Evolutionary conservation across 2,888 invertebrate species (phyloP), one percentile per base, ranked within the genome.

Genomic region (Thymelicus acteon): DNA sequence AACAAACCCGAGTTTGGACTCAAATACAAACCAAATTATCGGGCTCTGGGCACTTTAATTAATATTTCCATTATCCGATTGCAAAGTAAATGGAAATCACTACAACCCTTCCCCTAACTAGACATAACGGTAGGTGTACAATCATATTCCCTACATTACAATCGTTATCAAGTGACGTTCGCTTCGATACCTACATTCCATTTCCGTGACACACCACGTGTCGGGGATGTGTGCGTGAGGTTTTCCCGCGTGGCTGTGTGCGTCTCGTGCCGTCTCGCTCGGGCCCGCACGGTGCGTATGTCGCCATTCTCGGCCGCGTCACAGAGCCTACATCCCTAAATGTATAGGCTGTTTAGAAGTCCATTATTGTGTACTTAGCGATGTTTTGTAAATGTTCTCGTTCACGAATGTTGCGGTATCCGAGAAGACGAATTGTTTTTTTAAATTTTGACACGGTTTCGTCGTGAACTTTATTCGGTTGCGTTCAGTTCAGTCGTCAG

Each of bases 351-450:
- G 83, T 83, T 82, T 81, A 80, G 79, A 82, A 85, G 86, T 86
- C 87, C 84, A 90, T 90, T 89, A 90, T 86, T 83, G 83, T 86
- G 82, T 86, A 83, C 82, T 87, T 85, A 86, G 82, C 80, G 77
- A 80, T 81, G 83, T 84, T 84, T 83, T 81, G 84, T 84, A 83
- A 83, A 82, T 81, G 82, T 81, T 76, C 78, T 76, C 76, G 79
- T 78, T 80, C 75, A 76, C 72, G 72, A 73, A 71, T 68, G 72
- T 72, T 73, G 44, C 71, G 61, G 72, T 74, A 60, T 69, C 69
- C 73, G 67, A 57, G 72, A 71, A 71, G 71, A 71, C 69, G 70
- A 40, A 67, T 66, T 70, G 66, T 70, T 71, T 58, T 61, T n/a
- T n/a, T 52, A 31, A 71, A 66, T 71, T 71, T 65, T 54, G 52